Evolutionary conservation across 2,888 invertebrate genomes (phyloP).

Genomic region (Litoditis marina): DNA sequence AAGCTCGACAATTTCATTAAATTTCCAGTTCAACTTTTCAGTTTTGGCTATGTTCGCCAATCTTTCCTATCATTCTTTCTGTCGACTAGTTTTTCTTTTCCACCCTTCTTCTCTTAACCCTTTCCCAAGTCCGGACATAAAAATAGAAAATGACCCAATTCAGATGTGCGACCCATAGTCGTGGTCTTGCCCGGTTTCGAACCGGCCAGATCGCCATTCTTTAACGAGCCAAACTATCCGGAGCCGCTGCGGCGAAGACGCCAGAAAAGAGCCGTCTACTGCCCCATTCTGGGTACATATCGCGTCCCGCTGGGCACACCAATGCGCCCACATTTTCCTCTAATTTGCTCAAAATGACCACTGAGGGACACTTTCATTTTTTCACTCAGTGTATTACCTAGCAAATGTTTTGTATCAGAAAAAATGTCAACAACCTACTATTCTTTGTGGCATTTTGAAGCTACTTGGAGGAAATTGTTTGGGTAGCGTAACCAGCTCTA

Average conservation of each 20-base stretch:
- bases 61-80: background rate
- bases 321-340: no score
- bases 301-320: no score
- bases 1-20: no score
- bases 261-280: constrained; percentile 32
- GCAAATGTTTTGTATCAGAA: no score
- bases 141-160: background rate
- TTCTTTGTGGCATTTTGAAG: background rate
- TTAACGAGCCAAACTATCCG: constrained; percentile 34
- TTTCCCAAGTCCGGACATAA: background rate
- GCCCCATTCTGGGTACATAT: constrained; percentile 40
- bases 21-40: no score
- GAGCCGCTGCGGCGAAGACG: constrained; percentile 37
- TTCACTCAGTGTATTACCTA: no score
- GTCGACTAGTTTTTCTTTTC: background rate
- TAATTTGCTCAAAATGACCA: no score
- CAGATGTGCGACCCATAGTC: constrained; percentile 42
- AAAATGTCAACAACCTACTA: no score
- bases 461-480: background rate
- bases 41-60: no score
- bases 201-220: constrained; percentile 28
- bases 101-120: background rate
- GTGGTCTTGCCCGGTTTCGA: constrained; percentile 39
- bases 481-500: background rate
- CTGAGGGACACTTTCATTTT: no score